Conservation (phyloP, 2,113 vertebrate species). For the Cygnus atratus region DNA sequence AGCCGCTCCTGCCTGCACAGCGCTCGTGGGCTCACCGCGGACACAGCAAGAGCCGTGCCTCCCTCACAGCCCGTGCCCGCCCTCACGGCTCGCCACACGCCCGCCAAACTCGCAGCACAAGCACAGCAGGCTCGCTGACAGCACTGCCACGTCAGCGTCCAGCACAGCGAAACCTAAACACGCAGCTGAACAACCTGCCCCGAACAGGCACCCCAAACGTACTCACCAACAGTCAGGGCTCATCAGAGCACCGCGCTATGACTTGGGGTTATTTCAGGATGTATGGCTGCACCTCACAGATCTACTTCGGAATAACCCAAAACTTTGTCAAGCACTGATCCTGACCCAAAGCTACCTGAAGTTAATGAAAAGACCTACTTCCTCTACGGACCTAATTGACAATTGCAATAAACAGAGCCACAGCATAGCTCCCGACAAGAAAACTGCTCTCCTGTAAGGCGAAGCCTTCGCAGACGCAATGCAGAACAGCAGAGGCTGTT, state of each 20-base stretch:
- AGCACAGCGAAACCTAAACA: no score
- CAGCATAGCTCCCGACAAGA: not conserved
- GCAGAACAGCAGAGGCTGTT: not conserved
- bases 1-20: no score
- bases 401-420: not conserved
- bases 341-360: not conserved
- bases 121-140: not conserved
- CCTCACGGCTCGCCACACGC: accelerated
- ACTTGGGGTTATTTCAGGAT: not conserved
- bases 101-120: accelerated
- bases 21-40: no score
- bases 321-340: not conserved
- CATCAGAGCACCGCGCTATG: not conserved
- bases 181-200: accelerated
- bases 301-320: not conserved
- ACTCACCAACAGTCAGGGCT: not conserved
- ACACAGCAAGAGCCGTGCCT: accelerated
- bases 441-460: not conserved
- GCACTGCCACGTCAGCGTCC: not conserved
- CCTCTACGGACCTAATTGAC: not conserved
- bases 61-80: no score
- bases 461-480: not conserved
- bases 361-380: not conserved
- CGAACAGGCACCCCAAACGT: not conserved
- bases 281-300: not conserved